A percentile compares a stretch with the other conserved stretches of the same genome.
phyloP scores from a whole-genome alignment of 2,113 vertebrate species.

The Ictalurus furcatus region DNA sequence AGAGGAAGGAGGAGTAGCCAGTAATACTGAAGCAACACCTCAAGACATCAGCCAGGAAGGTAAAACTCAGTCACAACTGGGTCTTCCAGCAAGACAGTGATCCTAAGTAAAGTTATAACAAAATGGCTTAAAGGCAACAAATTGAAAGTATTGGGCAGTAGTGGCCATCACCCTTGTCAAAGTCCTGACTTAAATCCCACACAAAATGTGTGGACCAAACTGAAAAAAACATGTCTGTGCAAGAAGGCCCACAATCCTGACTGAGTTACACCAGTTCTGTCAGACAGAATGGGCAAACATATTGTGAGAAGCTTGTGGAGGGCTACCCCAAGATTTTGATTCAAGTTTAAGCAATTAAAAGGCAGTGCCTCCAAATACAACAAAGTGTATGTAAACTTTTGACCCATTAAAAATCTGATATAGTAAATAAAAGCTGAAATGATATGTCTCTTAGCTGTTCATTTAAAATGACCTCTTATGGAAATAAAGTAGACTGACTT shows the following conservation, averaged over 20 bases:
- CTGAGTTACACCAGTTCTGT: not conserved
- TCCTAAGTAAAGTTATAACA: not conserved
- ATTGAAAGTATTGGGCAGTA: too few relatives aligned
- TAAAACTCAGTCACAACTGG: not conserved
- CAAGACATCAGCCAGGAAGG: not conserved
- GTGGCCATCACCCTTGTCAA: too few relatives aligned
- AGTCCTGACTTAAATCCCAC: not conserved
- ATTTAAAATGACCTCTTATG: not conserved
- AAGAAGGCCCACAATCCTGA: not conserved
- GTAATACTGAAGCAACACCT: not conserved
- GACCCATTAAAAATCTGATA: not conserved
- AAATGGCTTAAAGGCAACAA: too few relatives aligned
- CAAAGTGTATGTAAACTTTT: not conserved
- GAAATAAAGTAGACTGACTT: not conserved
- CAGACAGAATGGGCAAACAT: not conserved
- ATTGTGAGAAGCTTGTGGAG: not conserved
- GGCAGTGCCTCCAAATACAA: not conserved
- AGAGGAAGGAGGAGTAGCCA: not conserved
- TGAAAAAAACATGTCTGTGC: not conserved
- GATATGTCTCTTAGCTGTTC: not conserved
- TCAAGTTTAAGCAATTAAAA: not conserved
- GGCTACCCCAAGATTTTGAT: not conserved
- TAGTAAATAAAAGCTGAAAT: not conserved
- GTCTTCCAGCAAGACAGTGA: not conserved
- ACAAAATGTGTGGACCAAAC: not conserved